A percentile compares a stretch with the other conserved stretches of the same genome.
Conservation (phyloP, 1,140 invertebrate species). For the Asbolus verrucosus region DNA sequence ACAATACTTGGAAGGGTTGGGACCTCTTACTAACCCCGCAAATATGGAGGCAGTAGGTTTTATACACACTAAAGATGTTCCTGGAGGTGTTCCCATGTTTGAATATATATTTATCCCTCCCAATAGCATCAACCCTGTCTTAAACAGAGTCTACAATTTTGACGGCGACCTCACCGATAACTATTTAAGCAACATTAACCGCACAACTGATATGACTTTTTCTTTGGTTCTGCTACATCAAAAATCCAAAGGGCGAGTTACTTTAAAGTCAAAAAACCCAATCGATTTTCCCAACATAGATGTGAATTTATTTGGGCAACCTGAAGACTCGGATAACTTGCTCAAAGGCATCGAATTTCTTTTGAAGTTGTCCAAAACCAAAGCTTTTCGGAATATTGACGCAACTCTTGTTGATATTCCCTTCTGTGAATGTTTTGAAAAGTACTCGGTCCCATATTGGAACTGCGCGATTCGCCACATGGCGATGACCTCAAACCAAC, state of each 20-base stretch:
- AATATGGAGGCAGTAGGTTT: constrained; percentile 67
- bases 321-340: constrained; percentile 69
- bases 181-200: constrained; percentile 46
- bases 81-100: constrained; percentile 45
- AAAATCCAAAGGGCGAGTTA: constrained; percentile 78
- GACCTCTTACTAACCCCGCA: constrained; percentile 78
- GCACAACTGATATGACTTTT: constrained; percentile 27
- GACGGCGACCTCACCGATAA: constrained; percentile 42
- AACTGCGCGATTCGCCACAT: constrained; percentile 56
- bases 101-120: constrained; percentile 48
- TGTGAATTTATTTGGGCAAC: constrained; percentile 79
- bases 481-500: constrained; percentile 59
- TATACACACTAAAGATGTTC: constrained; percentile 16
- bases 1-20: constrained; percentile 68
- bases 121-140: constrained; percentile 37
- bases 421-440: constrained; percentile 71
- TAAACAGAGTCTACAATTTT: constrained; percentile 44
- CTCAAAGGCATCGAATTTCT: constrained; percentile 62
- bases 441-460: constrained; percentile 58
- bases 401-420: constrained; percentile 70
- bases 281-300: constrained; percentile 85
- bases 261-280: no score
- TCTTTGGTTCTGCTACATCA: constrained; percentile 70
- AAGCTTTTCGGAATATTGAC: constrained; percentile 71
- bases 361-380: constrained; percentile 70